Base-by-base conservation (phyloP, 2,888 invertebrate genomes). In the Watsonalla cultraria region DNA sequence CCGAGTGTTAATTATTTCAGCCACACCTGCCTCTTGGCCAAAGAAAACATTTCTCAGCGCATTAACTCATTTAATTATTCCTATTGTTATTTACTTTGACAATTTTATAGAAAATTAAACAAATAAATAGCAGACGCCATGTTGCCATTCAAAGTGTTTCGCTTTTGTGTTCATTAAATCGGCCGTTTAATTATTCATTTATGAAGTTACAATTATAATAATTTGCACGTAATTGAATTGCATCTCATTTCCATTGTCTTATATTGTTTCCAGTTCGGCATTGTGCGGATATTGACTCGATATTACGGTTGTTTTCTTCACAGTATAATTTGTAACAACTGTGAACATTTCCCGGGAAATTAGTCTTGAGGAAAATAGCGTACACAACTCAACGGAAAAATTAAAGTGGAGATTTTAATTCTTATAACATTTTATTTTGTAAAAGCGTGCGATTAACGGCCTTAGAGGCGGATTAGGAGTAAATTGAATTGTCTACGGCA, bases 1-100 rank as follows among this genome's bases (percentile, higher is more conserved):
- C 65, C 66, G 70, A 65, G 75, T 82, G 85, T 84, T 86, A 86
- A 88, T 89, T 87, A 81, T 82, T 83, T 81, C 76, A 64, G 66
- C 75, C 76, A 72, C 62, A 64, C 54, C 62, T 64, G 62, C 52
- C 60, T 62, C 56, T 64, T 56, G 9, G 37, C 55, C 55, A 53
- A 56, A 62, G 61, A 65, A 66, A 60, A 64, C 52, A 64, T 64
- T 66, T 66, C 60, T 58, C 59, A 59, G 8, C 49, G 35, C 46
- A 13, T 15, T 49, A 39, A 37, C 15, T 49, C 14, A 37, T 39
- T 49, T 49, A 39, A 49, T 37, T 49, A 49, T 49, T 49, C 37
- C 35, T 37, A 49, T 37, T 49, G 49, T 39, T 39, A 49, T 37
- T 49, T 14, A 37, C 37, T 37, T 37, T 37, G 37, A 9, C 37